These are phyloP conservation scores for Buphagus erythrorhynchus DNA, from an alignment of 2,797 vertebrate species.

Conservation along the genomic window DNA sequence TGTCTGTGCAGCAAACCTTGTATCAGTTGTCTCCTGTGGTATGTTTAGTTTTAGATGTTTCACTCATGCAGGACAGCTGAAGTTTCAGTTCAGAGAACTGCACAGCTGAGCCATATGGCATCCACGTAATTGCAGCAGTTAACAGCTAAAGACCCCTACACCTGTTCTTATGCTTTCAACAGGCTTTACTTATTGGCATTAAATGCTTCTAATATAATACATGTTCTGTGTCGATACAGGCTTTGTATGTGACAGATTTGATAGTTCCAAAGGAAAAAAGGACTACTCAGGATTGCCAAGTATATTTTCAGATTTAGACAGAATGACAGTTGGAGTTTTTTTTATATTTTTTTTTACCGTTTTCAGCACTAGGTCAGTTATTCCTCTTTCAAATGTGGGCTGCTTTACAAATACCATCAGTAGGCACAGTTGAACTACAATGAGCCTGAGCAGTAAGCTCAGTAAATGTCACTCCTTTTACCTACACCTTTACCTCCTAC, in stretches of 20 bases:
- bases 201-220: neutral
- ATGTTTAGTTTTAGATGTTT: neutral
- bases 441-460: neutral
- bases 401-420: constrained; percentile 18
- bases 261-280: neutral
- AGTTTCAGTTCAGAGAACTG: neutral
- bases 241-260: neutral
- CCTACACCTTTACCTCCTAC: neutral
- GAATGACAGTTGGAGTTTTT: neutral
- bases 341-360: neutral
- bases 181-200: neutral
- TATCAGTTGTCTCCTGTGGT: neutral
- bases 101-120: neutral
- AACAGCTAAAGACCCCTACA: neutral
- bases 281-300: neutral
- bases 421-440: neutral
- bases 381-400: neutral
- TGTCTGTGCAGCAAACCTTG: neutral
- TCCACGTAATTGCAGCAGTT: neutral
- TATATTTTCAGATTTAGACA: neutral
- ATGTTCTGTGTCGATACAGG: neutral
- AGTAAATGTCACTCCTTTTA: constrained; percentile 22
- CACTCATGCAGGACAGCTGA: neutral
- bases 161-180: neutral
- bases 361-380: neutral